Evolutionary conservation across 2,888 invertebrate species (phyloP).

Genomic region (Tipula vernalis): DNA sequence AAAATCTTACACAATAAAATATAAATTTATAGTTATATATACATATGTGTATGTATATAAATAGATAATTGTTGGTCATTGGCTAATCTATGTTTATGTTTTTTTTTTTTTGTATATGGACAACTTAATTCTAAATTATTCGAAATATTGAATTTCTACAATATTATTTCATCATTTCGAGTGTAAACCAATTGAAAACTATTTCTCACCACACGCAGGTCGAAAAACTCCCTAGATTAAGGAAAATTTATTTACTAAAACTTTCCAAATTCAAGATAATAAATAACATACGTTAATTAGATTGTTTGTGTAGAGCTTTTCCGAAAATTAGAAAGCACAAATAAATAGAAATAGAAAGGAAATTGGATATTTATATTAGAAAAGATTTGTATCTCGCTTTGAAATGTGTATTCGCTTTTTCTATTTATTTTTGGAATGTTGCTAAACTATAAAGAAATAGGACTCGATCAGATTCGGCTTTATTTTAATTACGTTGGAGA

Average conservation of each 20-base stretch:
- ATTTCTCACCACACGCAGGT: too few species aligned
- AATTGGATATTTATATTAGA: slow-evolving; percentile 4
- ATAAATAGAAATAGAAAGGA: background rate
- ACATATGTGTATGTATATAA: background rate
- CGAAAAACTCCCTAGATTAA: background rate
- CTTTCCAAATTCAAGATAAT: background rate
- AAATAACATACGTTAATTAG: background rate
- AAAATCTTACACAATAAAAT: background rate
- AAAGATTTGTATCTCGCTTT: background rate
- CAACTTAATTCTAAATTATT: too few species aligned
- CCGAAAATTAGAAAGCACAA: background rate
- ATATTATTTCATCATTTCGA: too few species aligned
- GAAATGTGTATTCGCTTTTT: background rate
- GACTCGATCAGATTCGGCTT: background rate
- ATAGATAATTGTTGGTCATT: too few species aligned
- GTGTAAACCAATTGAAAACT: too few species aligned
- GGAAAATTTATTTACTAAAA: background rate
- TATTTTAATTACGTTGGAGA: background rate
- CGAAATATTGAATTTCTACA: too few species aligned
- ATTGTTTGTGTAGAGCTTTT: background rate
- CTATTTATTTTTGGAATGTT: background rate
- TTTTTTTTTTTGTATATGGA: too few species aligned
- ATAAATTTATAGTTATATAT: background rate
- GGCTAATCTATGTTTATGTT: too few species aligned
- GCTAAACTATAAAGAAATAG: background rate